A percentile compares a stretch with the other conserved stretches of the same genome.
These are phyloP conservation scores for Garrulus glandarius DNA, from an alignment of 2,797 vertebrate species.

Conservation along the genomic window DNA sequence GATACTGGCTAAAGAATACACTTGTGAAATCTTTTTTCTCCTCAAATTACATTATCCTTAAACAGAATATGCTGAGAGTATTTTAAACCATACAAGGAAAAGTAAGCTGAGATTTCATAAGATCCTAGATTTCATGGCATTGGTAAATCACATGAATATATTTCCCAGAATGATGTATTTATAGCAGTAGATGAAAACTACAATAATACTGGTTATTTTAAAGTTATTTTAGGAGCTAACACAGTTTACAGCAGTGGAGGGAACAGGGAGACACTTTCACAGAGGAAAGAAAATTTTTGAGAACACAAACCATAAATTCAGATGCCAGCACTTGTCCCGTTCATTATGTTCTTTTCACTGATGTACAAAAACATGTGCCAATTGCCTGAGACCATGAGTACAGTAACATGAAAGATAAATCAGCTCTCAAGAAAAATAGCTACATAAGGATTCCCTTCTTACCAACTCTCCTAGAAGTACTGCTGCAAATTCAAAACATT, in stretches of 20 bases:
- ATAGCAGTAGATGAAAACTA: slow-evolving; percentile 16
- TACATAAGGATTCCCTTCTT: not conserved
- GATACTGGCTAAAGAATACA: not conserved
- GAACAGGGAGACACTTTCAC: not conserved
- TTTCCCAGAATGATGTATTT: slow-evolving; percentile 38
- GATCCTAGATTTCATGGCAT: not conserved
- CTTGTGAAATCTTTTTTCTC: not conserved
- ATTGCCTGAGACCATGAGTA: not conserved
- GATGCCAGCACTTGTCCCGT: not conserved
- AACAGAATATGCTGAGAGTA: not conserved
- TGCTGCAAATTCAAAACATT: not conserved
- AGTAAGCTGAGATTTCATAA: not conserved
- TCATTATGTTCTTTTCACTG: not conserved
- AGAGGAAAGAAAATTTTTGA: not conserved
- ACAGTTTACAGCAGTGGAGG: not conserved
- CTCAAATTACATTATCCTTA: not conserved
- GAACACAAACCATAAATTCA: slow-evolving; percentile 8
- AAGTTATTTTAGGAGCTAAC: slow-evolving; percentile 39
- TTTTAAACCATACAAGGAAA: slow-evolving; percentile 3
- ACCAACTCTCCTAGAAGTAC: not conserved
- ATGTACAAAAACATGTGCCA: not conserved
- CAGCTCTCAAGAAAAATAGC: not conserved
- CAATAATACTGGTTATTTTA: not conserved
- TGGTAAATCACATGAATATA: slow-evolving; percentile 15
- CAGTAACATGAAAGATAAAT: not conserved